Conservation (phyloP, 2,113 vertebrate species). For the Varanus komodoensis region DNA sequence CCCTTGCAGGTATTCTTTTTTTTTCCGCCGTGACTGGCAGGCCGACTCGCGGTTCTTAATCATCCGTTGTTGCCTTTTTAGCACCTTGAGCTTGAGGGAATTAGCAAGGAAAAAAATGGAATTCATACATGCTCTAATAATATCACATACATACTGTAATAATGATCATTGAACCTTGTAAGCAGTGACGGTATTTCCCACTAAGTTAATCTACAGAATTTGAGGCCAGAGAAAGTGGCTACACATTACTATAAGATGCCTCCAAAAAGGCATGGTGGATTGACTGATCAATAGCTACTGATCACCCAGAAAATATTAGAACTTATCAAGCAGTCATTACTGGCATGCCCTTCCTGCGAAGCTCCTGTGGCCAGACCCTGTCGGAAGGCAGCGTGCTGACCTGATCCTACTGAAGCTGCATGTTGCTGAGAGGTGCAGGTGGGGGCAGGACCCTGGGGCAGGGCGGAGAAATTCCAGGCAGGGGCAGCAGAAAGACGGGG, state of each 20-base stretch:
- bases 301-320: background rate
- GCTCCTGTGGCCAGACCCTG: too few relatives aligned
- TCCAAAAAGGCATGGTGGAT: background rate
- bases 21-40: slow-evolving; percentile 91
- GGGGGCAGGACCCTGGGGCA: too few relatives aligned
- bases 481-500: background rate
- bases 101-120: background rate
- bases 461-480: background rate
- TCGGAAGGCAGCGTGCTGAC: background rate
- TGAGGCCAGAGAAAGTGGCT: background rate
- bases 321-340: background rate
- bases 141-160: too few relatives aligned
- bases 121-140: background rate
- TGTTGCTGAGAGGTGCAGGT: background rate
- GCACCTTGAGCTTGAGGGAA: slow-evolving; percentile 83
- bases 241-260: background rate
- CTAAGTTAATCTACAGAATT: background rate
- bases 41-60: slow-evolving; percentile 94
- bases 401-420: background rate
- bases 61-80: slow-evolving; percentile 94
- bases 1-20: slow-evolving; percentile 93
- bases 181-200: background rate
- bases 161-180: background rate
- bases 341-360: background rate
- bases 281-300: background rate